Conservation (phyloP, 2,113 vertebrate species). For the Mormyrus iriodes region DNA sequence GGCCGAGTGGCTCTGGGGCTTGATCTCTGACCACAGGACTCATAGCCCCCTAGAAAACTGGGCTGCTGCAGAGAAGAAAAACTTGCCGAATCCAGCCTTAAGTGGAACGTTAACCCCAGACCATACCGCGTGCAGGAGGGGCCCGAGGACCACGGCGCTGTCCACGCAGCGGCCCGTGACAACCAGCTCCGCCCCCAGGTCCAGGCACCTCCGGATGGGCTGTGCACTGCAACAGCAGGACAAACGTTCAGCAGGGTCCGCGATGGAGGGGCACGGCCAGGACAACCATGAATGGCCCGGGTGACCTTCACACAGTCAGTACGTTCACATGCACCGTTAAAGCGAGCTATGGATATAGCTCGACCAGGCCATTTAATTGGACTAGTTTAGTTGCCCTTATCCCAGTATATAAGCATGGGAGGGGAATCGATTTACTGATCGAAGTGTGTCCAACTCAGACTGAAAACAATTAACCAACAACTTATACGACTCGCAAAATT, state of each 20-base stretch:
- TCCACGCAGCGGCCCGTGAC: slow-evolving; percentile 76
- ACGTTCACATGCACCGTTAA: too few relatives aligned
- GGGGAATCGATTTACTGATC: too few relatives aligned
- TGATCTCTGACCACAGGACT: background rate
- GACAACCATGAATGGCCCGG: background rate
- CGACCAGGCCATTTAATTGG: too few relatives aligned
- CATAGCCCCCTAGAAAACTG: background rate
- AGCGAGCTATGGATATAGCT: too few relatives aligned
- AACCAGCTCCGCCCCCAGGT: slow-evolving; percentile 74
- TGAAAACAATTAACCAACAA: too few relatives aligned
- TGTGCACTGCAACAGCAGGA: slow-evolving; percentile 52
- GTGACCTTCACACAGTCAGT: background rate
- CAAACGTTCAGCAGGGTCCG: background rate
- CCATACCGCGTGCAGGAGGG: slow-evolving; percentile 73
- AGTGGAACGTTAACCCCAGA: background rate
- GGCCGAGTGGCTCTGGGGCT: too few relatives aligned
- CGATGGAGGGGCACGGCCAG: background rate
- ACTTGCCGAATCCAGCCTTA: background rate
- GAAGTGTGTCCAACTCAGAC: too few relatives aligned
- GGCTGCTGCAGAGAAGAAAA: background rate
- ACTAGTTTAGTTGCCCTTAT: too few relatives aligned
- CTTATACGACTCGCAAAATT: too few relatives aligned
- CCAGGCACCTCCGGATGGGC: slow-evolving; percentile 73
- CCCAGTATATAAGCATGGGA: too few relatives aligned
- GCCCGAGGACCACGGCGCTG: slow-evolving; percentile 74